phyloP scores from a whole-genome alignment of 1,140 invertebrate genomes.

The Aphaenogaster rudis region DNA sequence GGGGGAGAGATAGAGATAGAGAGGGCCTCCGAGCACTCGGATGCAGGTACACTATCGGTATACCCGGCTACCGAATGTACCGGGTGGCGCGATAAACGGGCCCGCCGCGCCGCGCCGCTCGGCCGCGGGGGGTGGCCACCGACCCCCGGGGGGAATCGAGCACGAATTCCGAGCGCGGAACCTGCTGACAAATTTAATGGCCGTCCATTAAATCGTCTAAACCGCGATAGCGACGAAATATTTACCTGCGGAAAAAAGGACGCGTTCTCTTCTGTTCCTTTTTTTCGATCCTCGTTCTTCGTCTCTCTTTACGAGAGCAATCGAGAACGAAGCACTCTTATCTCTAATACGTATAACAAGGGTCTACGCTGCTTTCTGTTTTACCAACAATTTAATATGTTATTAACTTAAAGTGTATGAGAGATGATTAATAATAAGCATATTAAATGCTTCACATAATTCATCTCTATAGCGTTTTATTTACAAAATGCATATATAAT shows the following conservation, averaged over 20 bases:
- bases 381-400: not conserved
- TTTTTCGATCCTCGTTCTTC: slow-evolving; percentile 43
- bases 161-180: slow-evolving; percentile 68
- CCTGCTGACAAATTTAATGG: slow-evolving; percentile 73
- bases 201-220: slow-evolving; percentile 68
- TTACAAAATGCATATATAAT: too few relatives aligned
- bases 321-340: not conserved
- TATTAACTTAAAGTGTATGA: not conserved
- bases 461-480: not conserved
- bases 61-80: slow-evolving; percentile 72
- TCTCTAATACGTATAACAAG: not conserved
- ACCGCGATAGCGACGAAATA: slow-evolving; percentile 70
- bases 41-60: slow-evolving; percentile 57
- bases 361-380: not conserved
- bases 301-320: slow-evolving; percentile 5
- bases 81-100: slow-evolving; percentile 73
- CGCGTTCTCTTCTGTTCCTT: slow-evolving; percentile 11
- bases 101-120: not conserved
- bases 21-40: slow-evolving; percentile 42
- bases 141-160: slow-evolving; percentile 32
- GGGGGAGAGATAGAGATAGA: slow-evolving; percentile 63
- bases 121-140: slow-evolving; percentile 29
- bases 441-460: not conserved
- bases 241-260: slow-evolving; percentile 71
- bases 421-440: not conserved